Evolutionary conservation across 2,113 vertebrate species (phyloP).

Genomic region (Orthonyx spaldingii): DNA sequence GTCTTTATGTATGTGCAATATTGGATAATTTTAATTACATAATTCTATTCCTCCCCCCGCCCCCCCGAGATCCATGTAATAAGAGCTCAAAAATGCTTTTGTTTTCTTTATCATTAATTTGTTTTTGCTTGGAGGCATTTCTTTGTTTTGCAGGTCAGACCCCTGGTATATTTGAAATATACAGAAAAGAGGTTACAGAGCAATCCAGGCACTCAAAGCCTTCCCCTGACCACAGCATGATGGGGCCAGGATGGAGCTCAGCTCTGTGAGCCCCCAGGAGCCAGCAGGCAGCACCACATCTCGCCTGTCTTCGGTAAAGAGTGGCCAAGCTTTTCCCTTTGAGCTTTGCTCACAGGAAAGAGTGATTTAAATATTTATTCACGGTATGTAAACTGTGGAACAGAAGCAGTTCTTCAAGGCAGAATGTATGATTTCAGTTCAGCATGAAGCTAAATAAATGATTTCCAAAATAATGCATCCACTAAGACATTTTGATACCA

Average conservation of each 20-base stretch:
- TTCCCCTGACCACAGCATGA: rapidly evolving
- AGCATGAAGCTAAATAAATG: constrained; percentile 15
- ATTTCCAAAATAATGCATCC: constrained; percentile 24
- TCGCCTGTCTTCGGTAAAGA: rapidly evolving
- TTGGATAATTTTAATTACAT: background rate
- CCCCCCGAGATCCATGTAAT: rapidly evolving
- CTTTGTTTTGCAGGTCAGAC: background rate
- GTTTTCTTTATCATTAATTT: background rate
- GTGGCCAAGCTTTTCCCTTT: background rate
- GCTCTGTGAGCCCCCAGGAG: background rate
- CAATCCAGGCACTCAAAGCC: background rate
- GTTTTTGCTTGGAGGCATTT: background rate
- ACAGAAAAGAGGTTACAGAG: background rate
- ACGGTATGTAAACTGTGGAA: background rate
- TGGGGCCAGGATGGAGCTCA: background rate
- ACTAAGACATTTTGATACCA: background rate
- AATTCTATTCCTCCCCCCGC: too few relatives aligned
- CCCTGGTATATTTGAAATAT: background rate
- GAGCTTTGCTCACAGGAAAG: background rate
- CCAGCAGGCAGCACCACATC: rapidly evolving
- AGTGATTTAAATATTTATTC: constrained; percentile 6
- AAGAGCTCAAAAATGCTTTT: background rate
- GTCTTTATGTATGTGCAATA: background rate
- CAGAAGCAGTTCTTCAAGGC: background rate
- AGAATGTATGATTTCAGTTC: background rate